Percentiles rank a stretch among this genome's conserved stretches.
These are phyloP conservation scores for Helogale parvula DNA, from an alignment of 2,113 vertebrate species.

Conservation along the genomic window DNA sequence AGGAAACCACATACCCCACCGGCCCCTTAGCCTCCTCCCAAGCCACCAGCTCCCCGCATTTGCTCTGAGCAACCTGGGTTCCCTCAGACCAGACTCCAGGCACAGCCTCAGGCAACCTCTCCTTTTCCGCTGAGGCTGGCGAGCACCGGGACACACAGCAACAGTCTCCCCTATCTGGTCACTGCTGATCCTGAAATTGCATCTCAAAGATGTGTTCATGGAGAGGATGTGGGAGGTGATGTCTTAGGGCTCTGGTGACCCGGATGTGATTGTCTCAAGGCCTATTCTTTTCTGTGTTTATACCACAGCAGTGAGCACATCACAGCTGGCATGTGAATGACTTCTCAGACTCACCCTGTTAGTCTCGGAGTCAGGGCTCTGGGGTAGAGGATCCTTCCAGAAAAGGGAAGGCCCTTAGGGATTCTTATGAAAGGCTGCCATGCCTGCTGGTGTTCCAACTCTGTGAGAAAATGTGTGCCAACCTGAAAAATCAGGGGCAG, in stretches of 20 bases:
- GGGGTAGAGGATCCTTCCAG: background rate
- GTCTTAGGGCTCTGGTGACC: background rate
- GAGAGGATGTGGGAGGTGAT: background rate
- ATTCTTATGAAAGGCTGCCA: background rate
- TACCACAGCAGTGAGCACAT: background rate
- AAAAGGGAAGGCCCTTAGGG: background rate
- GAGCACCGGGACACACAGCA: background rate
- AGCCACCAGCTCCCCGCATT: too few species aligned
- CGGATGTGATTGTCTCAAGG: background rate
- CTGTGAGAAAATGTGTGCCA: background rate
- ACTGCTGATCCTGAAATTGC: accelerated
- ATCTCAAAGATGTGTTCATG: background rate
- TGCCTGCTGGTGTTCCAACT: background rate
- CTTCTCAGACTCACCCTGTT: background rate
- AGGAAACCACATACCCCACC: background rate
- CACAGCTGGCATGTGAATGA: background rate
- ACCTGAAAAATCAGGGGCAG: background rate
- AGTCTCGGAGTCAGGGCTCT: background rate
- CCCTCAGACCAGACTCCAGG: background rate
- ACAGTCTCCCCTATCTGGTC: accelerated
- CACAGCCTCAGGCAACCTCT: accelerated
- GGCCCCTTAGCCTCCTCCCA: background rate
- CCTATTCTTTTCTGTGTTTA: background rate
- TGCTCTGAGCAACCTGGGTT: background rate
- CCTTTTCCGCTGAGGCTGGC: accelerated